These are phyloP conservation scores for Sciurus niger DNA, from an alignment of 2,113 vertebrate genomes.

Conservation along the genomic window DNA sequence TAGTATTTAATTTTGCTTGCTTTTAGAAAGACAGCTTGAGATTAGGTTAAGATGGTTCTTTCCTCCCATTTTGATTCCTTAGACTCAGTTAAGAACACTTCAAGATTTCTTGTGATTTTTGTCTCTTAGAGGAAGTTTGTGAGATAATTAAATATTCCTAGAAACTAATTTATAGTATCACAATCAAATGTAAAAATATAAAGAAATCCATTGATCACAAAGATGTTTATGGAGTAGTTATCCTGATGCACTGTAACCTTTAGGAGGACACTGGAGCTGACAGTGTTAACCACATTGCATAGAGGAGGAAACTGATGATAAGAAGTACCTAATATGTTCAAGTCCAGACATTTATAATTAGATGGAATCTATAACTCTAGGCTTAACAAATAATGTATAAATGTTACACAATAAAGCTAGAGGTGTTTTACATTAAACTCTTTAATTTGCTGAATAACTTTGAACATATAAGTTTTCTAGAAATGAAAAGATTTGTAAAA, in stretches of 20 bases:
- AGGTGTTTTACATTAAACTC: background rate
- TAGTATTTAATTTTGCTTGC: background rate
- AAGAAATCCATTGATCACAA: background rate
- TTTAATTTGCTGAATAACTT: background rate
- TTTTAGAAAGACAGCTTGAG: background rate
- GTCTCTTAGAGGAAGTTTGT: background rate
- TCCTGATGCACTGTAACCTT: background rate
- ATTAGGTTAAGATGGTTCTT: background rate
- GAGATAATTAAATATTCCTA: background rate
- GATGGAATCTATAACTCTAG: background rate
- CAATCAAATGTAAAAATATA: background rate
- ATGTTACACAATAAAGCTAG: background rate
- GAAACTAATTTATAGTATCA: background rate
- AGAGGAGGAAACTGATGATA: background rate
- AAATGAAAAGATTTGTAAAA: background rate
- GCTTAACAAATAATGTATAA: background rate
- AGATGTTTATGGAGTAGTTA: background rate
- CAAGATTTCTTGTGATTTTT: background rate
- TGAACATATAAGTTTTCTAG: background rate
- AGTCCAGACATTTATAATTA: background rate
- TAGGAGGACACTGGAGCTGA: no score
- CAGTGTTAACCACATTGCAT: background rate
- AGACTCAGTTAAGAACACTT: background rate
- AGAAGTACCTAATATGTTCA: background rate
- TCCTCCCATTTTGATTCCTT: background rate